Percentiles rank a stretch among this genome's conserved stretches.
Conservation (phyloP, 23 tunicate genomes). For the Oikopleura dioica region DNA sequence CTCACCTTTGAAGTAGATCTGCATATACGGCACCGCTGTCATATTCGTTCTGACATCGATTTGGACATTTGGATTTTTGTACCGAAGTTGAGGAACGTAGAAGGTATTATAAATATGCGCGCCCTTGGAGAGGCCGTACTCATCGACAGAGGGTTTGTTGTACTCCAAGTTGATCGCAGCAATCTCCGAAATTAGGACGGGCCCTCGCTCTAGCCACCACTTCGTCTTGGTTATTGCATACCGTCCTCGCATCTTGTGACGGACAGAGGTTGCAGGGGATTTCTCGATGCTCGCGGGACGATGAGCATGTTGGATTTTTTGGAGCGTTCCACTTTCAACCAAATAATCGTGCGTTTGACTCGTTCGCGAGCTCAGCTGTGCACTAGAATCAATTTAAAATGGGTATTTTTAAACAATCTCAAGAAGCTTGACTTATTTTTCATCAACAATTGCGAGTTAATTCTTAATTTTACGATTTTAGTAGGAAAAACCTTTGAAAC, state of each 20-base stretch:
- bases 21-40: neutral
- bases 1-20: neutral
- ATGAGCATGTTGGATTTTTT: too few relatives aligned
- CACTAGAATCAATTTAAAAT: too few relatives aligned
- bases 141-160: neutral
- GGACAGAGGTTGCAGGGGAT: neutral
- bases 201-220: conserved; percentile 12
- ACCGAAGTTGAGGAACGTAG: conserved; percentile 1
- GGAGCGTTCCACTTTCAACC: too few relatives aligned
- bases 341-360: too few relatives aligned
- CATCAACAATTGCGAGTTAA: too few relatives aligned
- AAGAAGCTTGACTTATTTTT: too few relatives aligned
- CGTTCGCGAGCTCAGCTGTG: too few relatives aligned
- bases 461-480: too few relatives aligned
- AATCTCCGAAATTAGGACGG: neutral
- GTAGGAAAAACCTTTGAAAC: too few relatives aligned
- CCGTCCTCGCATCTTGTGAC: conserved; percentile 6
- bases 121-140: neutral
- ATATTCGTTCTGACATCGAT: neutral
- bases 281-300: too few relatives aligned
- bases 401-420: too few relatives aligned
- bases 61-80: conserved; percentile 12
- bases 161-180: conserved; percentile 4
- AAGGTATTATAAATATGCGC: neutral
- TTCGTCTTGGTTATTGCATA: neutral